Base-by-base conservation (phyloP, 2,888 invertebrate species). In the Dryocosmus kuriphilus region DNA sequence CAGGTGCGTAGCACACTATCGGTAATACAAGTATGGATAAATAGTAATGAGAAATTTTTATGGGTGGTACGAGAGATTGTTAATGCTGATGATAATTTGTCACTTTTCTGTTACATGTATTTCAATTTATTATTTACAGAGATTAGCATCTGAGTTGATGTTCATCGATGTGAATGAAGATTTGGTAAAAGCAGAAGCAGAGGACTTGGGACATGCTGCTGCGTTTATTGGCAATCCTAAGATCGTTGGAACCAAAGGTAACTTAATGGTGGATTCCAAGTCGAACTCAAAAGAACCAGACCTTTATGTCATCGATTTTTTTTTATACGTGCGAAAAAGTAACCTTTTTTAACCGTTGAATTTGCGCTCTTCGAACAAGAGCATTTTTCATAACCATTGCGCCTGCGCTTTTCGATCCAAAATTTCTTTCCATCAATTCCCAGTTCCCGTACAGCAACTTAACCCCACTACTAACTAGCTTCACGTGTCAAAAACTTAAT, bases 161-260 rank as follows among this genome's bases (percentile, higher is more conserved):
- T 89, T 95, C 79, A 93, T 94, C 65, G 95, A 95, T 90, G 91
- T 92, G 79, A 91, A 93, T 82, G 93, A 92, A 81, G 93, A 94
- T 83, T 93, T 94, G 82, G 92, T 94, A 75, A 92, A 93, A 85
- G 94, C 94, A 65, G 95, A 95, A 90, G 93, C 94, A 92, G 92
- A 94, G 92, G 95, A 95, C 89, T 92, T 95, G 74, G 93, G 94
- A 84, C 94, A 95, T 85, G 94, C 94, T 27, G 92, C 93, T n/a
- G 92, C 93, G 60, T 94, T 94, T 88, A 92, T 94, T 77, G 92
- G 93, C 75, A 92, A 93, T 83, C 93, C 94, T 78, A 93, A 91
- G 85, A 92, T 95, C 79, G 74, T 84, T 35, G 89, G 88, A n/a
- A 89, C 88, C 24, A 89, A 88, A 86, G 89, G 90, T 90, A 83